phyloP scores from a whole-genome alignment of 2,888 invertebrate species.

The Ectemnius lituratus region DNA sequence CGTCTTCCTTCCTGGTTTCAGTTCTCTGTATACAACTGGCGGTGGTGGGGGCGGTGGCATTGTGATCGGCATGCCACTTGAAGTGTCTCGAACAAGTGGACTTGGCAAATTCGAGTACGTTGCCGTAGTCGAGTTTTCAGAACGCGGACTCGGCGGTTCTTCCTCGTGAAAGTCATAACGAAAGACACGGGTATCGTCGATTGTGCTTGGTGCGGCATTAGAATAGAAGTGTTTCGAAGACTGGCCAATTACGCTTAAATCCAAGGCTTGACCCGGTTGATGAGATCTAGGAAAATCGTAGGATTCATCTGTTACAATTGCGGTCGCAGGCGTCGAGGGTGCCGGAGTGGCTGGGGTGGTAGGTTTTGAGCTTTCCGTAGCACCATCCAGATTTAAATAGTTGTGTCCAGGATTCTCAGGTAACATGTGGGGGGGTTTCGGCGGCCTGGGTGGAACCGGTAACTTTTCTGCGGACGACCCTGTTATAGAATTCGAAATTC shows the following conservation, averaged over 20 bases:
- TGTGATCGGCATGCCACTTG: conserved; percentile 75
- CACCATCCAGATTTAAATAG: conserved; percentile 78
- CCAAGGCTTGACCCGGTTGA: conserved; percentile 76
- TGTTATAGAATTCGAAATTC: conserved; percentile 69
- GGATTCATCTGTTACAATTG: conserved; percentile 79
- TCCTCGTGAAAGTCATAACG: conserved; percentile 80
- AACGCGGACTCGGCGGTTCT: conserved; percentile 78
- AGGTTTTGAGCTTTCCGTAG: conserved; percentile 74
- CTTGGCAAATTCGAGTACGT: conserved; percentile 82
- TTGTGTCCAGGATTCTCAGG: conserved; percentile 77
- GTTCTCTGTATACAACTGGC: conserved; percentile 81
- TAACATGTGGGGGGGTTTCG: conserved; percentile 84
- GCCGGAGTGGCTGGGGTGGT: conserved; percentile 74
- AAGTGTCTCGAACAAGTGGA: conserved; percentile 72
- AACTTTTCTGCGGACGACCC: conserved; percentile 72
- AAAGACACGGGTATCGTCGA: conserved; percentile 79
- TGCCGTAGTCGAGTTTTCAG: conserved; percentile 79
- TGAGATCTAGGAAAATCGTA: conserved; percentile 87
- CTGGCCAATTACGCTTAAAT: conserved; percentile 63
- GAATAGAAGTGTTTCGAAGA: conserved; percentile 80
- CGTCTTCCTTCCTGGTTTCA: conserved; percentile 80
- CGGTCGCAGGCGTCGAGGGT: conserved; percentile 69
- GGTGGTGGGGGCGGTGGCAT: conserved; percentile 78
- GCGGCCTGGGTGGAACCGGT: conserved; percentile 86
- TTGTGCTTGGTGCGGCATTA: conserved; percentile 81